phyloP scores from a whole-genome alignment of 2,113 vertebrate species.

The Egretta garzetta region DNA sequence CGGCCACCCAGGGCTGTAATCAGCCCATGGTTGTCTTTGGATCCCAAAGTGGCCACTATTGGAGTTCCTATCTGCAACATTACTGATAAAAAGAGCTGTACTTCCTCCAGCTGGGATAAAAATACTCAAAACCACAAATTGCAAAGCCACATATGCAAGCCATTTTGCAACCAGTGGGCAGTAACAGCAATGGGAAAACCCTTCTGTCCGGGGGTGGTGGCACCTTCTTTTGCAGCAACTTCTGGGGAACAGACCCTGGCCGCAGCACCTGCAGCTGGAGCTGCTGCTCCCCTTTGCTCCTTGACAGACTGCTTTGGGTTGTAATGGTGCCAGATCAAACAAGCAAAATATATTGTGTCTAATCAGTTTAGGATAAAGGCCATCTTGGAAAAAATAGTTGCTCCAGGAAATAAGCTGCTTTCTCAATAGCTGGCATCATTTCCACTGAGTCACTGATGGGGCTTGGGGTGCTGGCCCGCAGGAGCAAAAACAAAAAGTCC shows the following conservation, averaged over 20 bases:
- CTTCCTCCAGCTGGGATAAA: neutral
- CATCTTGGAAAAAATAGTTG: neutral
- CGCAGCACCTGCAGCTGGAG: neutral
- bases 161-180: rapidly evolving
- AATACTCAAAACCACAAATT: neutral
- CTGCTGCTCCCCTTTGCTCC: neutral
- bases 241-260: neutral
- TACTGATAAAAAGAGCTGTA: neutral
- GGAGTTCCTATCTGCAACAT: neutral
- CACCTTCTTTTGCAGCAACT: neutral
- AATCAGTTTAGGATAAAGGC: constrained; percentile 42
- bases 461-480: rapidly evolving
- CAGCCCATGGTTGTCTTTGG: neutral
- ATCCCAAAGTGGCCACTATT: neutral
- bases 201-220: neutral
- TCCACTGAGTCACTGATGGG: neutral
- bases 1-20: neutral
- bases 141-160: neutral
- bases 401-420: constrained; percentile 27
- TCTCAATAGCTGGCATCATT: constrained; percentile 35
- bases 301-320: neutral
- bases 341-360: neutral
- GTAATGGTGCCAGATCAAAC: neutral
- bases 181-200: neutral
- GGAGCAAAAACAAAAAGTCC: neutral